Percentiles rank a stretch among this genome's conserved stretches.
Conservation (phyloP, 1,140 invertebrate genomes). For the Saccostrea glomerata region DNA sequence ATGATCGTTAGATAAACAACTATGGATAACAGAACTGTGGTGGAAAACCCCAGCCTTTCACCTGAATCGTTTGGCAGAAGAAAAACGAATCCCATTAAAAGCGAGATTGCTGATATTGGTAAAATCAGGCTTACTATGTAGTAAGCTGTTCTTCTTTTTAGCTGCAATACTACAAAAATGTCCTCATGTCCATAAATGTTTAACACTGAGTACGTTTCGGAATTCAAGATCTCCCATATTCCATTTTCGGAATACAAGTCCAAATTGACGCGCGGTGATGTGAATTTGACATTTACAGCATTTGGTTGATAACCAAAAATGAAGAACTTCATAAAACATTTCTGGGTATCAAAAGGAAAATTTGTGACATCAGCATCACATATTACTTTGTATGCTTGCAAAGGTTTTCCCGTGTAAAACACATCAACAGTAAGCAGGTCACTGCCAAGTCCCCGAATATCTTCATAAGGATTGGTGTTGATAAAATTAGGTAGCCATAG, state of each 20-base stretch:
- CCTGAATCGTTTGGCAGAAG: slow-evolving; percentile 81
- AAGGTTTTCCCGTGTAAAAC: slow-evolving; percentile 25
- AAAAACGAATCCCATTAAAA: slow-evolving; percentile 81
- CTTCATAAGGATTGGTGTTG: slow-evolving; percentile 19
- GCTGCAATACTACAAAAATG: slow-evolving; percentile 60
- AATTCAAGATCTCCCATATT: slow-evolving; percentile 78
- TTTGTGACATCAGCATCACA: slow-evolving; percentile 92
- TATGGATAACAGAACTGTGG: slow-evolving; percentile 82
- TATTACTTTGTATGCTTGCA: slow-evolving; percentile 78
- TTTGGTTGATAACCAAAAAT: slow-evolving; percentile 62
- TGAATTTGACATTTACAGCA: slow-evolving; percentile 80
- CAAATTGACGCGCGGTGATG: slow-evolving; percentile 79
- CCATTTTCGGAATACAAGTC: slow-evolving; percentile 81
- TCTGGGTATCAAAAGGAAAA: slow-evolving; percentile 88
- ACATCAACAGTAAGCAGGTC: background rate
- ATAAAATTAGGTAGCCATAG: slow-evolving; percentile 33
- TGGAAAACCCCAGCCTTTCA: slow-evolving; percentile 81
- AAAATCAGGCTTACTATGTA: slow-evolving; percentile 80
- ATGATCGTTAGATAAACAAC: slow-evolving; percentile 82
- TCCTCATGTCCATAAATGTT: background rate
- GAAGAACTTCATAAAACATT: slow-evolving; percentile 80
- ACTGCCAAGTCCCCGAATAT: background rate
- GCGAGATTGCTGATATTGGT: slow-evolving; percentile 81
- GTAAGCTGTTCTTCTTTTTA: slow-evolving; percentile 65
- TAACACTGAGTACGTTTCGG: background rate